Conservation (phyloP, 2,888 invertebrate species). For the Clanis bilineata region DNA sequence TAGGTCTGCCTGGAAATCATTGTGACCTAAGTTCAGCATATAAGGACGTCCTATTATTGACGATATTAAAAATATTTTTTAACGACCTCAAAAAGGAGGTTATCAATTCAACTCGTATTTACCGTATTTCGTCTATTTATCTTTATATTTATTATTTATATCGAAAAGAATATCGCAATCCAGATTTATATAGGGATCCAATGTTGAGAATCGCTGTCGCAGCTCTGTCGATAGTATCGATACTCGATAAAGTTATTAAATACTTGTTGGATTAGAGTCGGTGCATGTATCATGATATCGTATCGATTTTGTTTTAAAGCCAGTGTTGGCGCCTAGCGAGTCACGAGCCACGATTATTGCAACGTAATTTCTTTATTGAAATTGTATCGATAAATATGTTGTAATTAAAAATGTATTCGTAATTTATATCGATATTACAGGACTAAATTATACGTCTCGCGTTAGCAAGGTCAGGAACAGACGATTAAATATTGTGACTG, state of each 20-base stretch:
- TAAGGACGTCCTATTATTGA: too few species aligned
- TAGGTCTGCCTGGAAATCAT: too few species aligned
- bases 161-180: too few species aligned
- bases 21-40: too few species aligned
- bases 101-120: too few species aligned
- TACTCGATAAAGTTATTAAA: conserved; percentile 4
- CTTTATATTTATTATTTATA: too few species aligned
- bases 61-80: too few species aligned
- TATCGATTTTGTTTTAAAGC: background rate
- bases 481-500: background rate
- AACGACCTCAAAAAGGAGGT: too few species aligned
- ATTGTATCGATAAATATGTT: background rate
- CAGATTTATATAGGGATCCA: background rate
- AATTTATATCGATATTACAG: background rate
- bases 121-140: too few species aligned
- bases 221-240: background rate
- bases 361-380: background rate
- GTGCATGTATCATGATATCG: background rate
- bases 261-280: background rate
- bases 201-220: background rate
- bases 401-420: background rate
- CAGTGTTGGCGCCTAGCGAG: background rate
- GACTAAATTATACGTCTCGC: background rate
- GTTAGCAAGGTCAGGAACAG: background rate
- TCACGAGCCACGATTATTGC: background rate